Base-by-base conservation (phyloP, 2,888 invertebrate genomes). In the Chymomyza procnemis region DNA sequence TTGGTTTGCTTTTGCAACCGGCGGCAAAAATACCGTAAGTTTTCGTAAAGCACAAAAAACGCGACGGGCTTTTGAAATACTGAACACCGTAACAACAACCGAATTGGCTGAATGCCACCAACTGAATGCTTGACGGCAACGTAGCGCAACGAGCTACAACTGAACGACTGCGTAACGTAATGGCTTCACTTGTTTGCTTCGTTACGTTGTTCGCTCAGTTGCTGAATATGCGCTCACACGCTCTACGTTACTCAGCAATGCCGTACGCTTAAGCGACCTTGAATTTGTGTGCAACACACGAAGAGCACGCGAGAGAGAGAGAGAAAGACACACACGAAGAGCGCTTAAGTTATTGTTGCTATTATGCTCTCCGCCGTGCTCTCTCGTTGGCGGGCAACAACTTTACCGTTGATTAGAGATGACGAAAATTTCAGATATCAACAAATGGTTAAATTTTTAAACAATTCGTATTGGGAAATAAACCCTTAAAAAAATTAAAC, bases 331-430 rank as follows among this genome's bases (percentile, higher is more conserved):
- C 59, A 64, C 62, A 47, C 47, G 50, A 58, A 50, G 54, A 61
- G 50, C 50, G 50, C 50, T 16, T 16, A 50, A 19, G 18, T 74
- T 78, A 73, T n/a, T n/a, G n/a, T n/a, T 60, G 64, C 70, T 58
- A n/a, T 0, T 19, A 56, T 61, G 67, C 55, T 60, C 14, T 22
- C 50, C 21, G 60, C 60, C 56, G 50, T 30, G 30, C 22, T 14
- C 30, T 56, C 26, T 12, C 61, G 16, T 56, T 48, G 21, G 61
- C 61, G 50, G 62, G 26, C 8, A 6, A 0, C 69, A 56, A 66
- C 71, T 66, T 63, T 65, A 69, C 77, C 82, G 80, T 80, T 80
- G 79, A 80, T 82, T 82, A 78, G 75, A 73, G 63, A 64, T 67
- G 55, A 50, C 19, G n/a, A 14, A 61, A 9, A 4, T 59, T n/a